A percentile compares a stretch with the other conserved stretches of the same genome.
Conservation (phyloP, 2,888 invertebrate genomes). For the Catotricha subobsoleta region DNA sequence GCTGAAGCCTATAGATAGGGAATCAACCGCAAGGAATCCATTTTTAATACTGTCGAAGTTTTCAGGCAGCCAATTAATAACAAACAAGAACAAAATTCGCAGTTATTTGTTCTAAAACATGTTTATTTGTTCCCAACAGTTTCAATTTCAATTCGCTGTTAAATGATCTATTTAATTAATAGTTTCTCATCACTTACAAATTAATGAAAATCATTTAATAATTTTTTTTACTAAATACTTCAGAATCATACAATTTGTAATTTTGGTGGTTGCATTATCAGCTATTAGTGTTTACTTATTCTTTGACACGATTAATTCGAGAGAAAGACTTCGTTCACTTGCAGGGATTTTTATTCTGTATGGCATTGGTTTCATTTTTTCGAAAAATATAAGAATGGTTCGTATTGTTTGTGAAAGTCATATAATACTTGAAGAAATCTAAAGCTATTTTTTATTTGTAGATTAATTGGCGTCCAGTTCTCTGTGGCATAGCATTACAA, state of each 20-base stretch:
- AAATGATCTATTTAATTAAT: background rate
- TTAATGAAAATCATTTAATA: constrained; percentile 12
- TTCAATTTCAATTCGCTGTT: background rate
- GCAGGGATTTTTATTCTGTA: constrained; percentile 47
- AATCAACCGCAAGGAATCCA: too few relatives aligned
- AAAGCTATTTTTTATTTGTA: constrained; percentile 21
- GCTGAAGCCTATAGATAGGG: too few relatives aligned
- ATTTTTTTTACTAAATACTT: background rate
- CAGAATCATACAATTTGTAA: constrained; percentile 30
- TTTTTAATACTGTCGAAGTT: too few relatives aligned
- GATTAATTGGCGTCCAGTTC: constrained; percentile 62
- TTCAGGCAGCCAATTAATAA: too few relatives aligned
- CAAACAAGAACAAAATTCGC: too few relatives aligned
- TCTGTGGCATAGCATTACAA: constrained; percentile 66
- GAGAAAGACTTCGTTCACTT: constrained; percentile 46
- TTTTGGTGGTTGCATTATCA: constrained; percentile 30
- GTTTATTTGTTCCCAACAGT: too few relatives aligned
- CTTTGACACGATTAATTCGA: constrained; percentile 40
- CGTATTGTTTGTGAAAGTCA: constrained; percentile 11
- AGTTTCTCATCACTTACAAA: background rate
- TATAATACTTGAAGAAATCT: background rate
- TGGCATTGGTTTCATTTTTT: constrained; percentile 41
- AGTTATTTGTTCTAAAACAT: too few relatives aligned
- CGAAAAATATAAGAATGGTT: constrained; percentile 37
- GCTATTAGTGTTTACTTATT: constrained; percentile 40